Conservation (phyloP, 2,797 vertebrate genomes). For the Gila robusta region DNA sequence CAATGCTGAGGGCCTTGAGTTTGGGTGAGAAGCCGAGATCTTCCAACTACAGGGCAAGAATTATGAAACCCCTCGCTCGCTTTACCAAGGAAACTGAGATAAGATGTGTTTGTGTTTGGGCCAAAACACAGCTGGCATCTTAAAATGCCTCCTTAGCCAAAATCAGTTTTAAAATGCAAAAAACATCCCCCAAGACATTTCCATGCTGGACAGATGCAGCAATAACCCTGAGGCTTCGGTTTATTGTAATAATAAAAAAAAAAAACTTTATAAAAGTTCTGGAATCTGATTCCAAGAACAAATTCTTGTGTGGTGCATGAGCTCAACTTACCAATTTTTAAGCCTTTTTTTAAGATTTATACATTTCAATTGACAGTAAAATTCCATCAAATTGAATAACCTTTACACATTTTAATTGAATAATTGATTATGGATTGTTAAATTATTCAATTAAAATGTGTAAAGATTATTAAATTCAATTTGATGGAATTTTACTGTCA, state of each 20-base stretch:
- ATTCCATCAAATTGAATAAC: too few species aligned
- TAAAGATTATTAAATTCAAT: too few species aligned
- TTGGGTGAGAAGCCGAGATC: slow-evolving; percentile 31
- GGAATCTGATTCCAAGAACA: slow-evolving; percentile 21
- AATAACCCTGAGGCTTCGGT: slow-evolving; percentile 13
- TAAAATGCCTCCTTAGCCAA: slow-evolving; percentile 30
- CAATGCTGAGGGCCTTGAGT: slow-evolving; percentile 39
- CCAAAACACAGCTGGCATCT: slow-evolving; percentile 32
- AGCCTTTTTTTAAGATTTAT: too few species aligned
- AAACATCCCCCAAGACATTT: background rate
- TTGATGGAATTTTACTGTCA: too few species aligned
- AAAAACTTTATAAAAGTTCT: slow-evolving; percentile 48
- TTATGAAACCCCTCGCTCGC: slow-evolving; percentile 13
- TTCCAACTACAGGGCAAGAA: slow-evolving; percentile 19
- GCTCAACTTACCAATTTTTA: background rate
- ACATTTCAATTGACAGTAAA: too few species aligned
- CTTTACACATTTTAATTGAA: too few species aligned
- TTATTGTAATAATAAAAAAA: background rate
- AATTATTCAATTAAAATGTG: too few species aligned
- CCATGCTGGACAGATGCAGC: background rate
- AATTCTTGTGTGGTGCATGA: background rate
- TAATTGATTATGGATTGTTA: too few species aligned
- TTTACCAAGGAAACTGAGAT: slow-evolving; percentile 42
- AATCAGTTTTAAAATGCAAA: slow-evolving; percentile 40
- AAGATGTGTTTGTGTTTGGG: slow-evolving; percentile 41